phyloP scores from a whole-genome alignment of 1,140 invertebrate species.

The Penaeus chinensis region DNA sequence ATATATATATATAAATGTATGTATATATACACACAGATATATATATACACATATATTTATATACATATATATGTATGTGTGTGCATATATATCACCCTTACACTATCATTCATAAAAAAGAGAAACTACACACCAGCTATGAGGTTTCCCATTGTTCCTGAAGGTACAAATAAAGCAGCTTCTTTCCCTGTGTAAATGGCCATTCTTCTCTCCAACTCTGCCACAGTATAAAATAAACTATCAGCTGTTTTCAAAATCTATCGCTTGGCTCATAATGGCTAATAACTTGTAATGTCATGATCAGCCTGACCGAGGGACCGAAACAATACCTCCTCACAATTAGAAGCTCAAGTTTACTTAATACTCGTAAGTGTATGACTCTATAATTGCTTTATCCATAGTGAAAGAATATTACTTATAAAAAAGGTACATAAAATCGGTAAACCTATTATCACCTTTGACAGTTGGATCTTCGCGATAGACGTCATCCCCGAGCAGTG shows the following conservation, averaged over 20 bases:
- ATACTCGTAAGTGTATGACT: too few species aligned
- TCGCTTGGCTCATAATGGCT: too few species aligned
- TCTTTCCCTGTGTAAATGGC: slow-evolving; percentile 88
- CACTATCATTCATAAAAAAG: neutral
- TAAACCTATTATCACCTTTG: neutral
- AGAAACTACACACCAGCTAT: slow-evolving; percentile 76
- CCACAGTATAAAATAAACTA: neutral
- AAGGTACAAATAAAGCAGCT: slow-evolving; percentile 86
- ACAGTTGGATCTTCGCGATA: slow-evolving; percentile 93
- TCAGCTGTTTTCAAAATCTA: neutral
- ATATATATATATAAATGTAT: too few species aligned
- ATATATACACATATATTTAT: too few species aligned
- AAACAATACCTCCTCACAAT: too few species aligned
- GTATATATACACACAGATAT: too few species aligned
- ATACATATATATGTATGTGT: neutral
- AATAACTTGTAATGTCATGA: too few species aligned
- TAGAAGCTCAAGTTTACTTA: too few species aligned
- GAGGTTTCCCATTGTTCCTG: slow-evolving; percentile 95
- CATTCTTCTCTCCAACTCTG: slow-evolving; percentile 77
- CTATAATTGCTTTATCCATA: too few species aligned
- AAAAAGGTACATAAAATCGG: neutral
- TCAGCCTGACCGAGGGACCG: too few species aligned
- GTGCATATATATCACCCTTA: neutral
- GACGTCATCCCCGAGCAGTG: slow-evolving; percentile 92
- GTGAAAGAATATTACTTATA: neutral